These are phyloP conservation scores for Calonectris borealis DNA, from an alignment of 2,113 vertebrate genomes.

Conservation along the genomic window DNA sequence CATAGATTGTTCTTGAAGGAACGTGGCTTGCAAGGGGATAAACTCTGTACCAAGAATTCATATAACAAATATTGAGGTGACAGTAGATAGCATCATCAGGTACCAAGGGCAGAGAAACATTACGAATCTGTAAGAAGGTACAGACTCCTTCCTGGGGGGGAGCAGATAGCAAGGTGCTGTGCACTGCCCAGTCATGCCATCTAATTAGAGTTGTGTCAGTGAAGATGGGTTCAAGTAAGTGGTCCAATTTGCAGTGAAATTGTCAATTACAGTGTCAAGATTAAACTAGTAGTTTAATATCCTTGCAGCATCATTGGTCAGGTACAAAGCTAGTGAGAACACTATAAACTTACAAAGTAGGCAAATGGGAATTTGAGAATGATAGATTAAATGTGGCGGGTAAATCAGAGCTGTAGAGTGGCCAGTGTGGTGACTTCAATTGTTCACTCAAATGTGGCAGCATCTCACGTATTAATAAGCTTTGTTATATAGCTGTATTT, in stretches of 20 bases:
- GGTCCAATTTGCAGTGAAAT: background rate
- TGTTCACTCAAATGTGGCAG: background rate
- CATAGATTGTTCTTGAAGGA: background rate
- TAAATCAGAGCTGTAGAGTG: background rate
- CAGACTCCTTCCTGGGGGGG: background rate
- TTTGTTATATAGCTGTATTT: background rate
- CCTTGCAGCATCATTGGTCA: background rate
- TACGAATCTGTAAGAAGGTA: background rate
- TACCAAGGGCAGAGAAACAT: background rate
- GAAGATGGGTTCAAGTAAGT: background rate
- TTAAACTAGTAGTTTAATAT: background rate
- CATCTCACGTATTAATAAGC: background rate
- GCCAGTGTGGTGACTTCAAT: background rate
- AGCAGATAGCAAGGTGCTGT: background rate
- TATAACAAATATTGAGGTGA: background rate
- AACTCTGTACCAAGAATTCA: background rate
- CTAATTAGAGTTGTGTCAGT: background rate
- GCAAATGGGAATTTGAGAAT: background rate
- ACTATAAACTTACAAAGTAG: background rate
- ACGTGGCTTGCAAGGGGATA: background rate
- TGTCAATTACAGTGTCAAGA: background rate
- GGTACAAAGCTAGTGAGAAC: background rate
- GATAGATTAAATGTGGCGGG: background rate
- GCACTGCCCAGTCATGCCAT: background rate
- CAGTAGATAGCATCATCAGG: background rate